Base-by-base conservation (phyloP, 2,888 invertebrate species). In the Archaeoteleia sp. region DNA sequence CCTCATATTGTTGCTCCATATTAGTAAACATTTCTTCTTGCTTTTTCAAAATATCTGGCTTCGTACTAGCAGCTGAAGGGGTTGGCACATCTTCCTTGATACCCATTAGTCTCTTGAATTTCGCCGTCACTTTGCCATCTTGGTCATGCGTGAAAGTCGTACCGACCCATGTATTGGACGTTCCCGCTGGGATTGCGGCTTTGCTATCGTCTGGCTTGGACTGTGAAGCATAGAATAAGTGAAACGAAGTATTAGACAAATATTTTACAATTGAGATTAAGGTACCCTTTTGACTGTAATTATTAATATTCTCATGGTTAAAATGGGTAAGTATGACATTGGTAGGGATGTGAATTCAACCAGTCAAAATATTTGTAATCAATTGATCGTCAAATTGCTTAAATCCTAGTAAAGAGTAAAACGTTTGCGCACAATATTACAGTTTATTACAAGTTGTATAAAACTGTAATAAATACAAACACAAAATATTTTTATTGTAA, bases 91-190 rank as follows among this genome's bases (percentile, higher is more conserved):
- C 87, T 0, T 85, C 89, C 84, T 93, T 94, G 70, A 98, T 96
- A 42, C 98, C 98, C 98, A 98, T 98, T 39, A 98, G 88, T 70
- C 98, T 89, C 87, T 96, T 95, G 86, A 98, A 98, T 87, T 98
- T 98, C 58, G 93, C 94, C 0, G 95, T 94, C 76, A 96, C 93
- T 86, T 93, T 94, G 67, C 96, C 97, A 85, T 97, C 97, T 13
- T 91, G 89, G 86, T 97, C 97, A 83, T 95, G 93, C 0, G 94
- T 92, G 86, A 97, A 96, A 15, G 93, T 92, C 0, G 96, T 92
- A 69, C 91, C 91, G 74, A 93, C 92, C 95, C 96, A 96, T 67
- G 91, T 90, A 72, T 85, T 86, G 8, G 77, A 74, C 43, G 87
- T 86, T 15, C 80, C 60, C 10, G 78, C 78, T 42, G 65, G 27